Evolutionary conservation across 2,797 vertebrate species (phyloP).

Genomic region (Ispidina picta): DNA sequence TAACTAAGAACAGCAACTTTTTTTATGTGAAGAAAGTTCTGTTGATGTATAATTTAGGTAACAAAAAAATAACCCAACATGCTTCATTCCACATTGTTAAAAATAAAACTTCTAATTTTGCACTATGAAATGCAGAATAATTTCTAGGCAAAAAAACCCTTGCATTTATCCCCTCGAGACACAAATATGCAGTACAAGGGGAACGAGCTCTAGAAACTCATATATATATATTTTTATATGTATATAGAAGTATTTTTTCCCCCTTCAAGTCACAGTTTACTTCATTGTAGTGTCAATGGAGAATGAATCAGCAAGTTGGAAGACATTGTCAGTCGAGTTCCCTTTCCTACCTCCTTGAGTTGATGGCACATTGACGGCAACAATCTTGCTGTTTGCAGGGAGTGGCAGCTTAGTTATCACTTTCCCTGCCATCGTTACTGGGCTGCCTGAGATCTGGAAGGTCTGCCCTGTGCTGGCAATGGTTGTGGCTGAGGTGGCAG

Average conservation of each 20-base stretch:
- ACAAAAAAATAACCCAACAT: background rate
- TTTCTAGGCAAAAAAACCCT: constrained; percentile 38
- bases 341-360: constrained; percentile 93
- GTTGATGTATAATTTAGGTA: background rate
- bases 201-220: background rate
- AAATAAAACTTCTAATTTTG: constrained; percentile 52
- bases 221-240: background rate
- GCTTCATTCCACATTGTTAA: constrained; percentile 28
- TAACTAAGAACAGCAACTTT: background rate
- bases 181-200: background rate
- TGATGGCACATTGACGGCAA: constrained; percentile 95
- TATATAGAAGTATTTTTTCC: background rate
- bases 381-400: constrained; percentile 98
- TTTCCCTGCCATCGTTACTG: constrained; percentile 92
- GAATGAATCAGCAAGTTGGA: constrained; percentile 67
- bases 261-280: constrained; percentile 6
- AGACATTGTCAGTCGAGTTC: constrained; percentile 35
- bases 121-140: constrained; percentile 52
- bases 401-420: constrained; percentile 96
- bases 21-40: background rate
- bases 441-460: constrained; percentile 94
- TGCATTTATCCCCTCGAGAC: background rate
- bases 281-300: constrained; percentile 65
- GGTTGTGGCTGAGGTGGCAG: constrained; percentile 86
- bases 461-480: constrained; percentile 91